Evolutionary conservation across 2,797 vertebrate species (phyloP).

Genomic region (Cottoperca gobio): DNA sequence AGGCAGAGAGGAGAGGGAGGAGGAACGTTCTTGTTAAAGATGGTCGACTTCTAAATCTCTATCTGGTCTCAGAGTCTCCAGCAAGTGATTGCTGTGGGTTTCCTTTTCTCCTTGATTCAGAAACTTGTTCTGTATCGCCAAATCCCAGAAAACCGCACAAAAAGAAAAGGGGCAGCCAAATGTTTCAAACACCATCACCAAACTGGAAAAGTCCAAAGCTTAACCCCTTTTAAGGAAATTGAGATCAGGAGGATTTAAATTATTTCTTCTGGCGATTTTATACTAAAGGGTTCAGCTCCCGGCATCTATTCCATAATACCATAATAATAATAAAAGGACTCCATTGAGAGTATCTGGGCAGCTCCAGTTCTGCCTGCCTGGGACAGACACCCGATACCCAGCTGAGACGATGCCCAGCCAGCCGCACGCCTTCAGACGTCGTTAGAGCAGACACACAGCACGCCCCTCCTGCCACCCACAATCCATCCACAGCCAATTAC

Average conservation of each 20-base stretch:
- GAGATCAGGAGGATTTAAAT: conserved; percentile 69
- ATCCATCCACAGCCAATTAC: conserved; percentile 82
- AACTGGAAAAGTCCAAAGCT: conserved; percentile 27
- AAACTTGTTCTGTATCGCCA: conserved; percentile 20
- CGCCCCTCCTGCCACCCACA: conserved; percentile 80
- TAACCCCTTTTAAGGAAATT: conserved; percentile 56
- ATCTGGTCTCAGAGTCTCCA: conserved; percentile 31
- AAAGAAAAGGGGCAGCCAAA: background rate
- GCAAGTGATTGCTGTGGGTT: conserved; percentile 34
- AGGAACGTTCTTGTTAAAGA: conserved; percentile 10
- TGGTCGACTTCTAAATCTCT: conserved; percentile 36
- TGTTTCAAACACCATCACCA: conserved; percentile 32
- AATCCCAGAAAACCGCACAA: conserved; percentile 27
- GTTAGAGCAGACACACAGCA: conserved; percentile 81
- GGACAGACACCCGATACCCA: conserved; percentile 72
- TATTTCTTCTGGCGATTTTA: conserved; percentile 42
- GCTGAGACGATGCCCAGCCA: conserved; percentile 73
- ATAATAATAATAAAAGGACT: conserved; percentile 60
- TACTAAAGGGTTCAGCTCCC: conserved; percentile 30
- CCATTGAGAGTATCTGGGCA: conserved; percentile 56
- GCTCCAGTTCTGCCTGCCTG: conserved; percentile 59
- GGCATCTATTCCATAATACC: conserved; percentile 46
- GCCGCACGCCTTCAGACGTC: conserved; percentile 80
- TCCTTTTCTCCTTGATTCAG: conserved; percentile 18
- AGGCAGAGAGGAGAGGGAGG: conserved; percentile 16